phyloP scores from a whole-genome alignment of 2,888 invertebrate species.

The Coleophora deauratella region DNA sequence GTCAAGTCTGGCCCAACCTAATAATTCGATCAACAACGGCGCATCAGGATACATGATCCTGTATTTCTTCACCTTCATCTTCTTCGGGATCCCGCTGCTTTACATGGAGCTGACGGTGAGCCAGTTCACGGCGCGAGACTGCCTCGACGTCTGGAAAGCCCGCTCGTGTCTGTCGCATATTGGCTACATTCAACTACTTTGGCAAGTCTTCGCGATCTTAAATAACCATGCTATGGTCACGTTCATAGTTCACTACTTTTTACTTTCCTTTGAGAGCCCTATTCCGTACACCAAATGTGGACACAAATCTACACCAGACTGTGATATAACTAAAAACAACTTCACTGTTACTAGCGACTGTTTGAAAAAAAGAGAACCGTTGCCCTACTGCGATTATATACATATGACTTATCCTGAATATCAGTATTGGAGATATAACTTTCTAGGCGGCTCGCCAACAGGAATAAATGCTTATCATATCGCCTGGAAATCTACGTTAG shows the following conservation, averaged over 20 bases:
- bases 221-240: conserved; percentile 36
- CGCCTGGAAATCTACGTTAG: conserved; percentile 47
- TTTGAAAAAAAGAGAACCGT: conserved; percentile 19
- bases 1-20: too few relatives aligned
- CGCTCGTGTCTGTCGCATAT: conserved; percentile 45
- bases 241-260: conserved; percentile 46
- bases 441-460: conserved; percentile 18
- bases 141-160: conserved; percentile 49
- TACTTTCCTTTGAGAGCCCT: conserved; percentile 51
- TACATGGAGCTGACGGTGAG: conserved; percentile 55
- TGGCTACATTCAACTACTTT: conserved; percentile 42
- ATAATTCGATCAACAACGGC: not conserved
- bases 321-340: conserved; percentile 37
- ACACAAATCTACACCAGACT: conserved; percentile 32
- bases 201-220: conserved; percentile 34
- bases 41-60: not conserved
- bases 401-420: conserved; percentile 45
- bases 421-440: conserved; percentile 44
- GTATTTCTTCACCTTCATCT: conserved; percentile 20
- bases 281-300: conserved; percentile 50
- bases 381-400: conserved; percentile 33
- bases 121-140: conserved; percentile 55
- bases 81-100: conserved; percentile 48
- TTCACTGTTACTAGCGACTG: conserved; percentile 51
- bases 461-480: conserved; percentile 18